Percentiles rank a stretch among this genome's conserved stretches.
These are phyloP conservation scores for Anser cygnoides DNA, from an alignment of 2,113 vertebrate species.

Conservation along the genomic window DNA sequence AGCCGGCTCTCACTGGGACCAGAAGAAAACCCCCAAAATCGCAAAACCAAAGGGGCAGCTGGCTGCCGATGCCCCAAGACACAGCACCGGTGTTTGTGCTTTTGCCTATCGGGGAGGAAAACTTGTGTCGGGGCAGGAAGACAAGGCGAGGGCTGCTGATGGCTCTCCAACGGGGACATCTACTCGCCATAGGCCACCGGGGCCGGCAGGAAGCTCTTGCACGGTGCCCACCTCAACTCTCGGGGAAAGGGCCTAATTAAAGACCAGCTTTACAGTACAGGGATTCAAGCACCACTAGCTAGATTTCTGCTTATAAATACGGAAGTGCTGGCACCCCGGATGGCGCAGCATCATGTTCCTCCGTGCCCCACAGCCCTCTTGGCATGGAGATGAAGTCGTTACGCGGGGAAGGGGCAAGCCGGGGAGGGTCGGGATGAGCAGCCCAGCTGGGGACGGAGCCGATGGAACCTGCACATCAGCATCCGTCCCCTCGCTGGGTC, in stretches of 20 bases:
- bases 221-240: background rate
- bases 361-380: background rate
- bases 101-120: background rate
- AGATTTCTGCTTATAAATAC: background rate
- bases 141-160: fast-evolving
- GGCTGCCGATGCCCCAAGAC: background rate
- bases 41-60: fast-evolving
- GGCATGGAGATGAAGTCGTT: background rate
- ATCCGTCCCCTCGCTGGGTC: background rate
- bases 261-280: constrained; percentile 69
- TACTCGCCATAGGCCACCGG: fast-evolving
- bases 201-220: background rate
- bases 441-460: background rate
- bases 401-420: background rate
- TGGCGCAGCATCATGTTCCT: background rate
- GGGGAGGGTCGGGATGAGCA: background rate
- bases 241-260: constrained; percentile 15
- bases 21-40: background rate
- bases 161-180: background rate
- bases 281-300: constrained; percentile 63
- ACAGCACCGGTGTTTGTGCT: background rate
- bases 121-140: background rate
- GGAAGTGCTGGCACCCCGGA: fast-evolving
- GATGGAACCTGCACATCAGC: background rate
- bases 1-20: background rate